These are phyloP conservation scores for Steinernema hermaphroditum DNA, from an alignment of 2,888 invertebrate genomes.

Conservation along the genomic window DNA sequence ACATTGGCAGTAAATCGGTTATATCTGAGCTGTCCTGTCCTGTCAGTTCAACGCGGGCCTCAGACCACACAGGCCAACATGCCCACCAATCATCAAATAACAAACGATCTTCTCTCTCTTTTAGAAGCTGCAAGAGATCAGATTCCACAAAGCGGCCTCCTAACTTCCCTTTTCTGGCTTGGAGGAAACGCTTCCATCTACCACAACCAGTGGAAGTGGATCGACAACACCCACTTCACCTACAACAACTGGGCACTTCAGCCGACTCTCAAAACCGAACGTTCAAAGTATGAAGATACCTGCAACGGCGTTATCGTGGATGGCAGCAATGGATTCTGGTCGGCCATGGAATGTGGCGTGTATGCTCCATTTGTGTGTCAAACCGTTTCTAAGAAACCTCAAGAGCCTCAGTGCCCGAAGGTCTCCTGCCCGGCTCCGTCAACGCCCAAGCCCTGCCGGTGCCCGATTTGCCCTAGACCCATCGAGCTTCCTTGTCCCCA, in stretches of 20 bases:
- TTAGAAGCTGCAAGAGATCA: background rate
- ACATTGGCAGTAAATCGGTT: too few species aligned
- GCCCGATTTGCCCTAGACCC: background rate
- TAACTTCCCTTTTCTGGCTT: background rate
- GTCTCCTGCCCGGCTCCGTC: background rate
- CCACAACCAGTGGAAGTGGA: background rate
- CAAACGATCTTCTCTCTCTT: too few species aligned
- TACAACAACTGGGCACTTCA: background rate
- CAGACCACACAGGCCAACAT: too few species aligned
- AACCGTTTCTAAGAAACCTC: background rate
- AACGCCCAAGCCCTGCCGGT: background rate
- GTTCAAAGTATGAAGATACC: background rate
- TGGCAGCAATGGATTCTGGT: background rate
- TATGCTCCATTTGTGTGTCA: conserved; percentile 5
- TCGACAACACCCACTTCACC: background rate
- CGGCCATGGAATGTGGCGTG: background rate
- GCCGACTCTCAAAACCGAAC: background rate
- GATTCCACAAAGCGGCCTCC: background rate
- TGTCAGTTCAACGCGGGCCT: too few species aligned
- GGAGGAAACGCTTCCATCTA: background rate
- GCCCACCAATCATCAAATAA: too few species aligned
- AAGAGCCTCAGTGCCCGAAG: background rate
- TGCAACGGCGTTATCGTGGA: background rate
- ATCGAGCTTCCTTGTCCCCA: background rate
- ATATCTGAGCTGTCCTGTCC: too few species aligned